Evolutionary conservation across 2,888 invertebrate genomes (phyloP).

Genomic region (Branchellion lobata): DNA sequence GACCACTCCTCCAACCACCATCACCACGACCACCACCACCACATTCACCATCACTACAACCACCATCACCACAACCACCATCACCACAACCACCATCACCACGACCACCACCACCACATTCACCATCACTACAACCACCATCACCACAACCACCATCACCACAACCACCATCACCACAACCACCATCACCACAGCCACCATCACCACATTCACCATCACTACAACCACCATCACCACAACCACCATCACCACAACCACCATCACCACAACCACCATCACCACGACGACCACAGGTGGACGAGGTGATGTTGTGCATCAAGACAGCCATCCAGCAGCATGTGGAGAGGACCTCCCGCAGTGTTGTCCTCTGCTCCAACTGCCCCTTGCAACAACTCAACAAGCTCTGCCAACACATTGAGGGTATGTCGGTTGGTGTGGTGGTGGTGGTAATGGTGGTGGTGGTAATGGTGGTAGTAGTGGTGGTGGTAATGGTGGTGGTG

Average conservation of each 20-base stretch:
- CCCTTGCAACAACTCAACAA: conserved; percentile 93
- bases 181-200: conserved; percentile 43
- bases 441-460: no score
- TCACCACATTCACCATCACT: conserved; percentile 43
- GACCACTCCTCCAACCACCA: neutral
- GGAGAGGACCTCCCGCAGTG: conserved; percentile 55
- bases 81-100: neutral
- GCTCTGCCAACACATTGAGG: conserved; percentile 68
- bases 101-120: conserved; percentile 25
- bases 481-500: no score
- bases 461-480: no score
- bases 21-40: no score
- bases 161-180: conserved; percentile 46
- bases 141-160: conserved; percentile 46
- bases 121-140: conserved; percentile 22
- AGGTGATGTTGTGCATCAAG: conserved; percentile 68
- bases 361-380: conserved; percentile 84
- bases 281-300: conserved; percentile 64
- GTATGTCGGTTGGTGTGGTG: conserved; percentile 51
- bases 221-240: conserved; percentile 28
- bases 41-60: neutral
- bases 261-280: neutral
- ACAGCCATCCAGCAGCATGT: conserved; percentile 68
- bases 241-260: neutral
- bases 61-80: neutral